These are phyloP conservation scores for Pseudoips prasinana DNA, from an alignment of 2,888 invertebrate genomes.

Conservation along the genomic window DNA sequence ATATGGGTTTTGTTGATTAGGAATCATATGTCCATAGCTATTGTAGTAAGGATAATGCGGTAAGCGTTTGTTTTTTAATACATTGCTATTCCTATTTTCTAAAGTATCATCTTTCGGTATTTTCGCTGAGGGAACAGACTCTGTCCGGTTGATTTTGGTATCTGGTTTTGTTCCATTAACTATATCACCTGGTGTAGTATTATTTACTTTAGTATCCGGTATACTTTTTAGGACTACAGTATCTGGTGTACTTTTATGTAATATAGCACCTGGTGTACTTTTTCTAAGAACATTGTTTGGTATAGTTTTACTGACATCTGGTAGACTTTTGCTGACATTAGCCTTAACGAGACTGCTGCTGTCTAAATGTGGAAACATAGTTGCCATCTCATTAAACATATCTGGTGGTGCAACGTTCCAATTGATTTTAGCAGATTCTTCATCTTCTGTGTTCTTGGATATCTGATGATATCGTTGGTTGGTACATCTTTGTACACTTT, in stretches of 20 bases:
- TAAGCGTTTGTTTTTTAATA: neutral
- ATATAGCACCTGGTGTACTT: too few relatives aligned
- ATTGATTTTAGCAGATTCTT: constrained; percentile 27
- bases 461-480: constrained; percentile 16
- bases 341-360: neutral
- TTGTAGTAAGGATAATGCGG: neutral
- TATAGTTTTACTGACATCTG: too few relatives aligned
- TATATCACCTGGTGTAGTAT: too few relatives aligned
- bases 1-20: too few relatives aligned
- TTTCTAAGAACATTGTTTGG: too few relatives aligned
- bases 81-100: neutral
- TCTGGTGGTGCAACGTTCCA: constrained; percentile 31
- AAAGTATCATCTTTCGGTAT: neutral
- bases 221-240: too few relatives aligned
- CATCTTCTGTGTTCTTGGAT: constrained; percentile 32
- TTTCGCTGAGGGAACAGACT: neutral
- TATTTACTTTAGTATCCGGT: too few relatives aligned
- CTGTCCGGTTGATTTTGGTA: too few relatives aligned
- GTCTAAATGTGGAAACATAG: constrained; percentile 49
- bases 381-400: constrained; percentile 58
- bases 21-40: neutral
- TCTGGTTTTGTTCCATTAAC: too few relatives aligned
- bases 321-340: too few relatives aligned
- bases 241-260: too few relatives aligned
- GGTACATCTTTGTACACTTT: constrained; percentile 34